Evolutionary conservation across 2,888 invertebrate genomes (phyloP).

Genomic region (Loripinus fragilis): DNA sequence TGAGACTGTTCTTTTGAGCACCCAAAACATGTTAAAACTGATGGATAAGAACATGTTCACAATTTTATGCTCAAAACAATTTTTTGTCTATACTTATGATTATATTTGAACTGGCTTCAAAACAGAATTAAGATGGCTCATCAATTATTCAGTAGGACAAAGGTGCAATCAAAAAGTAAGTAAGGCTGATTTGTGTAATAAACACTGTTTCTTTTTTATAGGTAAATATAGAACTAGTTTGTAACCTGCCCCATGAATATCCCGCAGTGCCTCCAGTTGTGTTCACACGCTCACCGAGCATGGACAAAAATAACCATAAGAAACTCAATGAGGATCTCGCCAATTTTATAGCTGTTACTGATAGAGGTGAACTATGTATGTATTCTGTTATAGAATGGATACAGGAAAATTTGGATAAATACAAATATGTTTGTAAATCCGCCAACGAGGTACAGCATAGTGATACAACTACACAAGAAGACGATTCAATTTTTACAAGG

Average conservation of each 20-base stretch:
- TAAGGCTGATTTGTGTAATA: too few species aligned
- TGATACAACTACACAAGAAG: constrained; percentile 38
- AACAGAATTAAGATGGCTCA: too few species aligned
- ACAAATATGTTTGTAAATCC: constrained; percentile 33
- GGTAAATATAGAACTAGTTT: constrained; percentile 86
- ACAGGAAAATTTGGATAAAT: constrained; percentile 84
- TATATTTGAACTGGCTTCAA: too few species aligned
- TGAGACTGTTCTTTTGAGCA: too few species aligned
- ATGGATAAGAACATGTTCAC: too few species aligned
- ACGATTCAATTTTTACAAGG: constrained; percentile 84
- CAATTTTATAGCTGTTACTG: constrained; percentile 85
- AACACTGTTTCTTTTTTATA: constrained; percentile 62
- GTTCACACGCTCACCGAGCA: constrained; percentile 87
- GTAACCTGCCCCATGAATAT: constrained; percentile 89
- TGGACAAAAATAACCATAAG: constrained; percentile 88
- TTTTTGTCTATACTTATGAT: too few species aligned
- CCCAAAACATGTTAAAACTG: too few species aligned
- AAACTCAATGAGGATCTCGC: constrained; percentile 87
- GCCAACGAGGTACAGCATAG: not conserved
- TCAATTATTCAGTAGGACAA: too few species aligned
- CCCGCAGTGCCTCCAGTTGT: constrained; percentile 89
- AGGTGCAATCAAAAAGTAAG: too few species aligned
- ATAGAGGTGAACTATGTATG: constrained; percentile 89
- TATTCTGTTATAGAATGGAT: constrained; percentile 91
- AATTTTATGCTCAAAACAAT: too few species aligned